Base-by-base conservation (phyloP, 2,113 vertebrate species). In the Oryzias woworae region DNA sequence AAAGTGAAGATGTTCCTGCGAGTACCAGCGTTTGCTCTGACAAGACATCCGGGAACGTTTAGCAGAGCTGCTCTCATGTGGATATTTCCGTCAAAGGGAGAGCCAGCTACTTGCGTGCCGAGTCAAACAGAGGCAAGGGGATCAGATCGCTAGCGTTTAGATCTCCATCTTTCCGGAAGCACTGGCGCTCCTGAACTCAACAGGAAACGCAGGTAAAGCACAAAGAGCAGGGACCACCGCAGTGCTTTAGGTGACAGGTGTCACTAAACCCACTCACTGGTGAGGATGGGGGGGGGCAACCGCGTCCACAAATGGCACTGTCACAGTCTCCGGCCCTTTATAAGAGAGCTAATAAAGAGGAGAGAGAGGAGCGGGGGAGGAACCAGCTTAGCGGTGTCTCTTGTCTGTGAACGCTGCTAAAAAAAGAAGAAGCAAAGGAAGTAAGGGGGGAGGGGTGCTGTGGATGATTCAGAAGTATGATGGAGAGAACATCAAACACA, bases 331-430 rank as follows among this genome's bases (percentile, higher is more conserved):
- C 47, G 66, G 61, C 17, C 62, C 78, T 12, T 54, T 63, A 46
- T 68, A 55, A n/a, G 55, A 73, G 73, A 69, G 61, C 45, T 48
- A 67, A 26, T 1, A 46, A 42, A 14, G 47, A 49, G n/a, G 75
- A 66, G 51, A 69, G 55, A 49, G 66, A 60, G 46, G 58, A 42
- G 24, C 60, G 53, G 59, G 78, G 52, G 61, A 60, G 47, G 58
- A 36, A 36, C 36, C 36, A 36, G 66, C 64, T 56, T 41, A 53
- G 44, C 1, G 54, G 70, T n/a, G 62, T 72, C 69, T 67, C 67
- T 62, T 24, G 75, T 66, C 78, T 84, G 80, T 80, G 81, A 58
- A 84, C 54, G 73, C 71, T 58, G 81, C 88, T 91, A 90, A 88
- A 89, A 91, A 91, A 89, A 92, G 85, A 66, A 78, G 44, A 70